Base-by-base conservation (phyloP, 2,888 invertebrate genomes). In the Sepioteuthis lessoniana region DNA sequence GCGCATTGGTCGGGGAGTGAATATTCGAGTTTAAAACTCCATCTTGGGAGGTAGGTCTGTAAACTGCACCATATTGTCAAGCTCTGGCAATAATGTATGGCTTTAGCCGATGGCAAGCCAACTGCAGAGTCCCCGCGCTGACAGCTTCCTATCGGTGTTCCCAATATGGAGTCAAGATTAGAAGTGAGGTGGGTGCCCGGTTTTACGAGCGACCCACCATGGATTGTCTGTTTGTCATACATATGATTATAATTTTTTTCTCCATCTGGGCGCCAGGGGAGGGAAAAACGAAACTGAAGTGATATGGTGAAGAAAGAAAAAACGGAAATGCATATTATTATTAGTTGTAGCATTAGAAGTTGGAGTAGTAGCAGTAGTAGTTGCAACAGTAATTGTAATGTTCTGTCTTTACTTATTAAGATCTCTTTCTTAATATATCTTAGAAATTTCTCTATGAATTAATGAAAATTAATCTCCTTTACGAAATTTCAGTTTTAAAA, bases 21-120 rank as follows among this genome's bases (percentile, higher is more conserved):
- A n/a, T 76, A 76, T 76, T 21, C n/a, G 16, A 76, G n/a, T 76
- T 76, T 76, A 76, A 76, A 76, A 76, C 19, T n/a, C 76, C 76
- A 76, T 76, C 76, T 76, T 76, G 76, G 76, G 76, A 76, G 76
- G 76, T 76, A 76, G n/a, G n/a, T 76, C 76, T 76, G 76, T 76
- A 76, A 76, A 76, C n/a, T 76, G 76, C 76, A 76, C 13, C 76
- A 35, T 76, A 76, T 76, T 76, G 76, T 76, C 76, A 76, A 76
- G 76, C n/a, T n/a, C 76, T n/a, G n/a, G 76, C n/a, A 76, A 76
- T 76, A n/a, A 76, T 76, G n/a, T 76, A 76, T 76, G 76, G 76
- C n/a, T n/a, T 76, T 76, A n/a, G 2, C 35, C 76, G 76, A 76
- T 76, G 35, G 76, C n/a, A 35, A 76, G 76, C n/a, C 76, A 76